A percentile compares a stretch with the other conserved stretches of the same genome.
Evolutionary conservation across 2,888 invertebrate species (phyloP).

Genomic region (Melinaea marsaeus): DNA sequence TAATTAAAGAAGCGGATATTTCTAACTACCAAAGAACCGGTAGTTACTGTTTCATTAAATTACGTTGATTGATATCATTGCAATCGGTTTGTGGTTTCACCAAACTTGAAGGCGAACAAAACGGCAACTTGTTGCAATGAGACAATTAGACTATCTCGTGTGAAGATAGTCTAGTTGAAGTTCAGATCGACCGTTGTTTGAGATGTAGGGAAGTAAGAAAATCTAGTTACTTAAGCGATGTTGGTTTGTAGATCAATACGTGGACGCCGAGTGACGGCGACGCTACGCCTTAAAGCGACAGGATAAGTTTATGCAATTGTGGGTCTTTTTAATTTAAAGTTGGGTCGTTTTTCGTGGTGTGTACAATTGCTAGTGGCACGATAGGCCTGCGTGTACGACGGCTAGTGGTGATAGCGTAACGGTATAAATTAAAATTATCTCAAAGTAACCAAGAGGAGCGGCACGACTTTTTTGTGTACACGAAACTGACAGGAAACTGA

Average conservation of each 20-base stretch:
- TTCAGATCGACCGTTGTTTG: slow-evolving; percentile 37
- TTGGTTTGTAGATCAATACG: slow-evolving; percentile 61
- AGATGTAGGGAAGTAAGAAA: slow-evolving; percentile 33
- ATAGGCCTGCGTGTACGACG: slow-evolving; percentile 8
- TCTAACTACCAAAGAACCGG: slow-evolving; percentile 54
- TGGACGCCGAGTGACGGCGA: slow-evolving; percentile 60
- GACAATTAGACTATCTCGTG: slow-evolving; percentile 19
- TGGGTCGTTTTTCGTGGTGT: slow-evolving; percentile 13
- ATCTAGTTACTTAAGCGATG: slow-evolving; percentile 41
- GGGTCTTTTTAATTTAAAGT: slow-evolving; percentile 16
- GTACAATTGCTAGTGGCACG: slow-evolving; percentile 10
- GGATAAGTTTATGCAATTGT: slow-evolving; percentile 46
- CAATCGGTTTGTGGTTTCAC: slow-evolving; percentile 15
- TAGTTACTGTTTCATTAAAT: slow-evolving; percentile 43
- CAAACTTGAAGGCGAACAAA: slow-evolving; percentile 18
- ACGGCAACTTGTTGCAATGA: slow-evolving; percentile 30
- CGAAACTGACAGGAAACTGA: slow-evolving; percentile 20
- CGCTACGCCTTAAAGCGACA: slow-evolving; percentile 34
- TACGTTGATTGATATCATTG: slow-evolving; percentile 26
- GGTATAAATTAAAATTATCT: slow-evolving; percentile 19
- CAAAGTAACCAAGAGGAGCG: slow-evolving; percentile 8
- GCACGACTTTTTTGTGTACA: slow-evolving; percentile 5
- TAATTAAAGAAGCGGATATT: slow-evolving; percentile 58
- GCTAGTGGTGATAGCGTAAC: slow-evolving; percentile 12
- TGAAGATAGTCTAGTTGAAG: slow-evolving; percentile 24